Percentiles rank a stretch among this genome's conserved stretches.
Conservation (phyloP, 2,888 invertebrate species). For the Cephus pulcher region DNA sequence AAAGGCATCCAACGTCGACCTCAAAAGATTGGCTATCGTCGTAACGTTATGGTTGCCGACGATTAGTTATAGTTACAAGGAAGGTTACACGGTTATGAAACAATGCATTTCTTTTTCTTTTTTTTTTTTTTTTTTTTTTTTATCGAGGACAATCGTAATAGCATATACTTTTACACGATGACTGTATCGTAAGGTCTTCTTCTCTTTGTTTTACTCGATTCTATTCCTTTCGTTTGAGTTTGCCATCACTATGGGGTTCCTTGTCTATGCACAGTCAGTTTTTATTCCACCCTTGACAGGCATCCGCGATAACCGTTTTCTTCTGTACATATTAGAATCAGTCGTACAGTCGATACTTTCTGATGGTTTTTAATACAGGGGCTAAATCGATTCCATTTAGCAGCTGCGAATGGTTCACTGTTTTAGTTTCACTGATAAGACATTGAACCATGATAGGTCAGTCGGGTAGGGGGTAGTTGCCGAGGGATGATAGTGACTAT, state of each 20-base stretch:
- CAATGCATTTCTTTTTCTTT: neutral
- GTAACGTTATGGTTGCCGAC: neutral
- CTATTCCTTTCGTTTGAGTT: neutral
- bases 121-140: neutral
- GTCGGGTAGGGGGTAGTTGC: constrained; percentile 26
- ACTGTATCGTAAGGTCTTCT: neutral
- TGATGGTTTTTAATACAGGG: neutral
- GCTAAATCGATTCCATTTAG: constrained; percentile 4
- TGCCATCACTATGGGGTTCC: neutral
- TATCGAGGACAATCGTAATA: neutral
- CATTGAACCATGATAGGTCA: constrained; percentile 32
- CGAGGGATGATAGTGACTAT: constrained; percentile 54
- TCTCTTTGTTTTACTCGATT: neutral
- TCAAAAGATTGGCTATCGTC: neutral
- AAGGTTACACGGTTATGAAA: neutral
- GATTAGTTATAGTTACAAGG: neutral
- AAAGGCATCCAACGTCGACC: neutral
- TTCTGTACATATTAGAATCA: neutral
- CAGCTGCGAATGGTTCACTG: constrained; percentile 12
- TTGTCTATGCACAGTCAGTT: neutral
- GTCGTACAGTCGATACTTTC: neutral
- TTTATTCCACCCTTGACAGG: neutral
- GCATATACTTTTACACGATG: neutral
- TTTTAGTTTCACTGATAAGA: constrained; percentile 32
- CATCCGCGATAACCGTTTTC: neutral